A percentile compares a stretch with the other conserved stretches of the same genome.
These are phyloP conservation scores for Caenorhabditis virilis DNA, from an alignment of 2,888 invertebrate genomes.

Conservation along the genomic window DNA sequence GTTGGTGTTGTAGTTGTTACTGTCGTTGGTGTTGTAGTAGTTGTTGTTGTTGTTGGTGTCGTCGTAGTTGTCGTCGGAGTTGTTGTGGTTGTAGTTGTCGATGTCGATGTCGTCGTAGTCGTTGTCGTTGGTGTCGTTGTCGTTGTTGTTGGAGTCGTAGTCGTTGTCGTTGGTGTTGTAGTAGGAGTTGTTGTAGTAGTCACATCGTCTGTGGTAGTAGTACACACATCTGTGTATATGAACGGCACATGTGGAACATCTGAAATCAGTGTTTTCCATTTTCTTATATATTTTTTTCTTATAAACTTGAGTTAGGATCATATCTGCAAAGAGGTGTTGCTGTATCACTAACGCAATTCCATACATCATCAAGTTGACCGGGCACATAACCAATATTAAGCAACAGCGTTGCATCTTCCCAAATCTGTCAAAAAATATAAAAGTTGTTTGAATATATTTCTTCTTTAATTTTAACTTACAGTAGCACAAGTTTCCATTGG, in stretches of 20 bases:
- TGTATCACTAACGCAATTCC: constrained; percentile 27
- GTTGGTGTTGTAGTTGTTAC: constrained; percentile 2
- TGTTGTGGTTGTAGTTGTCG: too few relatives aligned
- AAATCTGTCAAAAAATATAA: too few relatives aligned
- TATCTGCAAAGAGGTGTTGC: constrained; percentile 25
- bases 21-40: constrained; percentile 1
- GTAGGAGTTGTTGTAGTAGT: too few relatives aligned
- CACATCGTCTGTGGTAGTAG: too few relatives aligned
- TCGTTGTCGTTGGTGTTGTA: not conserved
- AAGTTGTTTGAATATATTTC: not conserved
- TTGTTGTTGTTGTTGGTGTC: constrained; percentile 5
- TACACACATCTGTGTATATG: too few relatives aligned
- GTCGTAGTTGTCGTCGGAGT: constrained; percentile 11
- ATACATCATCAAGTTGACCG: constrained; percentile 24
- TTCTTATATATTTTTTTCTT: too few relatives aligned
- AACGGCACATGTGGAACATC: too few relatives aligned
- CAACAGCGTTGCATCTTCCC: constrained; percentile 3
- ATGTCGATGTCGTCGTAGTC: too few relatives aligned
- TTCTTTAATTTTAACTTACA: too few relatives aligned
- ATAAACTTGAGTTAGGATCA: constrained; percentile 21
- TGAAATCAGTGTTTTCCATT: too few relatives aligned
- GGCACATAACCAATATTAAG: constrained; percentile 9
- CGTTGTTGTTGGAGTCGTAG: constrained; percentile 4
- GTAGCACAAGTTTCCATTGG: constrained; percentile 24
- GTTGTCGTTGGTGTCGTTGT: too few relatives aligned